Base-by-base conservation (phyloP, 2,888 invertebrate species). In the Hirudinaria manillensis region DNA sequence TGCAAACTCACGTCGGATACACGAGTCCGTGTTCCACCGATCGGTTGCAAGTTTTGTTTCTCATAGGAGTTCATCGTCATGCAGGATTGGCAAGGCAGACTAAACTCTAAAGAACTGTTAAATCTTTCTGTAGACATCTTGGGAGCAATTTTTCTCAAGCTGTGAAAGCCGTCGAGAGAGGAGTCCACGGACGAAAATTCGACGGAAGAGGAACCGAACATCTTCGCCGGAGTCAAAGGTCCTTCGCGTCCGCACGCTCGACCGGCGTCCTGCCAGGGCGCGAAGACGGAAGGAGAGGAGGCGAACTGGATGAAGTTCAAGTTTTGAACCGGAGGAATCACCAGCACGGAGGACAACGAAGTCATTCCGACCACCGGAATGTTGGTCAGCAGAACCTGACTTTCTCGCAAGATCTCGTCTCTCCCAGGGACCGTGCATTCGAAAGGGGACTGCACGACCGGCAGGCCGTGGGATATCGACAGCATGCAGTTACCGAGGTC, bases 1-100 rank as follows among this genome's bases (percentile, higher is more conserved):
- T 61, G 24, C 61, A 61, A 61, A 61, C 61, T 61, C 61, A 61
- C 61, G 10, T 61, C 61, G 24, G 24, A 61, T 21, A 61, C 24
- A 61, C 61, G 10, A 61, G 29, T 2, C 61, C 19, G 61, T 61
- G 24, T n/a, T 24, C 29, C 24, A 27, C n/a, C 61, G 2, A 45
- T 45, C 45, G 16, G 45, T 45, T 61, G 61, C n/a, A 27, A 1
- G 29, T 61, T 61, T 27, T 61, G 24, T 24, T 27, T 61, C 29
- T 29, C 61, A 61, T 61, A 24, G 7, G 61, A 61, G 61, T 45
- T 45, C 45, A 45, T 45, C 13, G 45, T 10, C 45, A 45, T 45
- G 45, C 45, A 45, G 45, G 45, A 45, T 45, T 45, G 45, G 45
- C 45, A 45, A 45, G 45, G 45, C 45, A 45, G 45, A 45, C 45